Evolutionary conservation across 2,888 invertebrate genomes (phyloP).

Genomic region (Drosophila niveifrons): DNA sequence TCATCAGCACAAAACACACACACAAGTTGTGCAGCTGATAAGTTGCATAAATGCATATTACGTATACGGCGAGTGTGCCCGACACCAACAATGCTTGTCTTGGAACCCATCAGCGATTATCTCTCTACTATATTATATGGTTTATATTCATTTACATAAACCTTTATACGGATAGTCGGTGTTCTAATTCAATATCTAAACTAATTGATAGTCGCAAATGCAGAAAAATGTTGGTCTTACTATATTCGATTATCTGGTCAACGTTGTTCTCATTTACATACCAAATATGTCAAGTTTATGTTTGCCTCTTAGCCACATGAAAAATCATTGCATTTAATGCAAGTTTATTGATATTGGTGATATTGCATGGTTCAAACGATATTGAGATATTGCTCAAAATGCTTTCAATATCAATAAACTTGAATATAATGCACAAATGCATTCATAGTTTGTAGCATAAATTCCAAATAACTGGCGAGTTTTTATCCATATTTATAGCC

Average conservation of each 20-base stretch:
- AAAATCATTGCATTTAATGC: neutral
- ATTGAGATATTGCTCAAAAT: neutral
- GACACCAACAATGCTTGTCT: constrained; percentile 12
- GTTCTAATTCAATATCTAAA: neutral
- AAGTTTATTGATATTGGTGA: neutral
- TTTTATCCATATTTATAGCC: neutral
- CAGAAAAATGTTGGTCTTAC: constrained; percentile 16
- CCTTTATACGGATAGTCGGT: constrained; percentile 4
- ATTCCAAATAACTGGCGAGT: neutral
- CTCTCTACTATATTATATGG: neutral
- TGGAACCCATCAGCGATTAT: neutral
- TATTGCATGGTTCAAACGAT: too few species aligned
- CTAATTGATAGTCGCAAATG: constrained; percentile 39
- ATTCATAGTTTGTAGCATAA: constrained; percentile 3
- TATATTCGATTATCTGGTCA: constrained; percentile 14
- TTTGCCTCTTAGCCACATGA: constrained; percentile 17
- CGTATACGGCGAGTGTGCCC: constrained; percentile 52
- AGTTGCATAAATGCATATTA: constrained; percentile 54
- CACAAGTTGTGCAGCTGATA: constrained; percentile 21
- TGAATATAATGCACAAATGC: constrained; percentile 6
- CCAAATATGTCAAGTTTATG: constrained; percentile 64
- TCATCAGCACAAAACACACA: constrained; percentile 2
- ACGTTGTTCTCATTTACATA: constrained; percentile 57
- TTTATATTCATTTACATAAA: constrained; percentile 4
- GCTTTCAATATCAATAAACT: constrained; percentile 27